Percentiles rank a stretch among this genome's conserved stretches.
Conservation (phyloP, 2,797 vertebrate genomes). For the Limosa lapponica region DNA sequence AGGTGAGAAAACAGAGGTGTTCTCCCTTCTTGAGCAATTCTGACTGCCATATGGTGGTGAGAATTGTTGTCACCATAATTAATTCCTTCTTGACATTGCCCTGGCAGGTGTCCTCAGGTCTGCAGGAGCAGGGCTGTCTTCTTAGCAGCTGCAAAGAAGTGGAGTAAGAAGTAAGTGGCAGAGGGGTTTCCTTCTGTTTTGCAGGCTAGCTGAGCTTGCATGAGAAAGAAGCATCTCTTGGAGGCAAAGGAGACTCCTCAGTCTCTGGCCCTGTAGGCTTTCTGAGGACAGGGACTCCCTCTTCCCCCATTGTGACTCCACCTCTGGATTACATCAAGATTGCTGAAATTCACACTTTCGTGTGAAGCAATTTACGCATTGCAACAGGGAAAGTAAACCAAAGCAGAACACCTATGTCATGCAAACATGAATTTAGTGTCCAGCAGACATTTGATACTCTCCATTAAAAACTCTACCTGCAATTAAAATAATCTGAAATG, state of each 20-base stretch:
- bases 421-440: not conserved
- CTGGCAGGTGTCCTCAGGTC: not conserved
- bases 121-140: not conserved
- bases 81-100: not conserved
- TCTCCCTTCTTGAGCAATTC: not conserved
- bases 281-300: not conserved
- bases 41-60: slow-evolving; percentile 34
- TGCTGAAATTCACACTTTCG: not conserved
- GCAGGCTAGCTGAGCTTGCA: not conserved
- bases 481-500: not conserved
- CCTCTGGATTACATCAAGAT: not conserved
- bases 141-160: not conserved
- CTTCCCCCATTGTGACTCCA: not conserved
- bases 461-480: not conserved
- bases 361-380: not conserved
- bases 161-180: not conserved
- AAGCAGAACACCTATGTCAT: not conserved
- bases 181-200: not conserved
- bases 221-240: not conserved
- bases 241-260: not conserved
- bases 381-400: not conserved
- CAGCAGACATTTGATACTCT: not conserved
- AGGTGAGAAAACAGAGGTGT: slow-evolving; percentile 19
- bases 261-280: not conserved
- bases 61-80: not conserved